Percentiles rank a stretch among this genome's conserved stretches.
These are phyloP conservation scores for Phrynocephalus vlangalii DNA, from an alignment of 2,797 vertebrate genomes.

Conservation along the genomic window DNA sequence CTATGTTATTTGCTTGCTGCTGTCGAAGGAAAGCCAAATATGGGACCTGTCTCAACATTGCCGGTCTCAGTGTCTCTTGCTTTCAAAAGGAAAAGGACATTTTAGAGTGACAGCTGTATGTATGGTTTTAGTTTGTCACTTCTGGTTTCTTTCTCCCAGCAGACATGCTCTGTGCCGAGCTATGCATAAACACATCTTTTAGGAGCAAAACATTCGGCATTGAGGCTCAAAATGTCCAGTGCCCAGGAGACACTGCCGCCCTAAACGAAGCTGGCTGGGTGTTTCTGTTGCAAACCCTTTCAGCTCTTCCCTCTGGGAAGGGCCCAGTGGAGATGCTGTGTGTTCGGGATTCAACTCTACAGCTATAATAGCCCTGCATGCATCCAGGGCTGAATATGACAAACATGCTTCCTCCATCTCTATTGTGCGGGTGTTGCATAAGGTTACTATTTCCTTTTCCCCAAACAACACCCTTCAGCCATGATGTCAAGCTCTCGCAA, in stretches of 20 bases:
- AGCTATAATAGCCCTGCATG: background rate
- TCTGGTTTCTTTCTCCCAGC: background rate
- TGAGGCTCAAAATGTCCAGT: background rate
- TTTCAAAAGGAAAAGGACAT: background rate
- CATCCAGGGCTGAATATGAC: background rate
- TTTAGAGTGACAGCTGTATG: background rate
- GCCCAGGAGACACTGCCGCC: too few relatives aligned
- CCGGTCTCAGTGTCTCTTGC: background rate
- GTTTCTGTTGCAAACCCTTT: background rate
- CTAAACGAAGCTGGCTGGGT: background rate
- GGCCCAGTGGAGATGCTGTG: background rate
- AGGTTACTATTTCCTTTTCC: background rate
- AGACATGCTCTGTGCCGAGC: background rate
- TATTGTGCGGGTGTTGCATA: background rate
- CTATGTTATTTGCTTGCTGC: background rate
- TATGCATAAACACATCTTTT: background rate
- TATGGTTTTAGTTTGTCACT: background rate
- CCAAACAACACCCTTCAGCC: background rate
- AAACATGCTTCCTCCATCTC: background rate
- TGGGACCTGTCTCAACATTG: too few relatives aligned
- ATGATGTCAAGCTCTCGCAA: background rate
- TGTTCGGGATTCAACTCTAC: too few relatives aligned
- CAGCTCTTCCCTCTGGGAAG: background rate
- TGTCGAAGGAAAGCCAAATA: background rate
- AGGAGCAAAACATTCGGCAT: background rate